A percentile compares a stretch with the other conserved stretches of the same genome.
phyloP scores from a whole-genome alignment of 2,797 vertebrate species.

The Megalops cyprinoides region DNA sequence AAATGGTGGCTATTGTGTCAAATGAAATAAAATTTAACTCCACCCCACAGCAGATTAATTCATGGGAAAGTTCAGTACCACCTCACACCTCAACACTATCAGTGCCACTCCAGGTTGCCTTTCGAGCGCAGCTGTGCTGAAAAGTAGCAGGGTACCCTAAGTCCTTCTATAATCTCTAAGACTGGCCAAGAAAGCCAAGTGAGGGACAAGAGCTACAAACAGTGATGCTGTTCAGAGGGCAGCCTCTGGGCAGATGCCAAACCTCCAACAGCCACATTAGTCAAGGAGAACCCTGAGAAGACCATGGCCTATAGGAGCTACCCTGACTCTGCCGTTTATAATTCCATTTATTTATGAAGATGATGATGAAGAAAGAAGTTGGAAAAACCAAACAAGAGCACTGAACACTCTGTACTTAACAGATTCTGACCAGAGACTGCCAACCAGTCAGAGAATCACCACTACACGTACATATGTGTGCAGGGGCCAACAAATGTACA shows the following conservation, averaged over 20 bases:
- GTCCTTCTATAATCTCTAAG: constrained; percentile 24
- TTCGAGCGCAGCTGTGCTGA: constrained; percentile 19
- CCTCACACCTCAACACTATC: not conserved
- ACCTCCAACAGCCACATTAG: not conserved
- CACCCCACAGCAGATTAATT: not conserved
- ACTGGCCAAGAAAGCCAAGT: constrained; percentile 46
- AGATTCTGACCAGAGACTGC: not conserved
- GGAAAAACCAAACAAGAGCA: not conserved
- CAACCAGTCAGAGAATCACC: not conserved
- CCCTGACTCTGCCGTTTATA: not conserved
- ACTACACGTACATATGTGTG: not conserved
- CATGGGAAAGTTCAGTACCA: not conserved
- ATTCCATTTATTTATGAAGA: not conserved
- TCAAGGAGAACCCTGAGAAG: not conserved
- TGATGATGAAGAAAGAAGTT: no score
- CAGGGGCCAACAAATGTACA: not conserved
- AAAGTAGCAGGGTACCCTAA: constrained; percentile 35
- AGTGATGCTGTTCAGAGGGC: constrained; percentile 44
- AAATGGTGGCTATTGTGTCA: not conserved
- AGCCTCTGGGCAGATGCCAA: constrained; percentile 32
- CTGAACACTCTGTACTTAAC: not conserved
- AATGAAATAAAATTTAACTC: not conserved
- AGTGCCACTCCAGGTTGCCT: constrained; percentile 21
- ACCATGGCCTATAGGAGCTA: not conserved
- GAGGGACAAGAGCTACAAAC: constrained; percentile 49